Conservation (phyloP, 64 coral and sea anemone genomes). For the Porites australiensis region DNA sequence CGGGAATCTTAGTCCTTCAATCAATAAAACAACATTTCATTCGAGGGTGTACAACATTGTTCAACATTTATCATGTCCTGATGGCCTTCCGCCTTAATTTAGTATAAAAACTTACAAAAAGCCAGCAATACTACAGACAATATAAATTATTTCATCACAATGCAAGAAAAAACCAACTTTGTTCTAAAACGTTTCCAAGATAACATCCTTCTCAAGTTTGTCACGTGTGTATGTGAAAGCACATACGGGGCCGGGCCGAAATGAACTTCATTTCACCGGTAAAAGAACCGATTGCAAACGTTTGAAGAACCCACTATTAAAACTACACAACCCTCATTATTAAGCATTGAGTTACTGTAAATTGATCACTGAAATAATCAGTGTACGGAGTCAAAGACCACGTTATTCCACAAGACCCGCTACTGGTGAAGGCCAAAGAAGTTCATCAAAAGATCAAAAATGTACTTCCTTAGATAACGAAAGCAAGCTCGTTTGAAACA, state of each 20-base stretch:
- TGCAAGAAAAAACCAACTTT: not conserved
- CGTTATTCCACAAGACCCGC: not conserved
- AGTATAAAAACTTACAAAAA: too few relatives aligned
- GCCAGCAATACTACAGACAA: not conserved
- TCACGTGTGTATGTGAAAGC: not conserved
- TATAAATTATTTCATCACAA: not conserved
- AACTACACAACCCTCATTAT: not conserved
- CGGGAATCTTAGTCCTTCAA: too few relatives aligned
- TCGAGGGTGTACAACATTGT: too few relatives aligned
- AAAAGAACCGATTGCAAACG: not conserved
- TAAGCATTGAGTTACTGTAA: not conserved
- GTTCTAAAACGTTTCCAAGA: not conserved
- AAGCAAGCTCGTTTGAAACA: not conserved
- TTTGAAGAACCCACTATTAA: not conserved
- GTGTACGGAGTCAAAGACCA: not conserved
- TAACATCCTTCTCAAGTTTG: not conserved
- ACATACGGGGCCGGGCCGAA: not conserved
- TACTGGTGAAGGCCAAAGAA: not conserved
- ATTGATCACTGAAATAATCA: not conserved
- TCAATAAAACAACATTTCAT: too few relatives aligned
- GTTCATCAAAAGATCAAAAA: too few relatives aligned
- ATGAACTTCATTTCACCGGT: not conserved
- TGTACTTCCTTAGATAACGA: not conserved
- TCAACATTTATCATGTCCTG: too few relatives aligned
- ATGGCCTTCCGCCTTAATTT: too few relatives aligned